Evolutionary conservation across 35 echinoderm and acorn worm genomes (phyloP).

Genomic region (Anneissia japonica): DNA sequence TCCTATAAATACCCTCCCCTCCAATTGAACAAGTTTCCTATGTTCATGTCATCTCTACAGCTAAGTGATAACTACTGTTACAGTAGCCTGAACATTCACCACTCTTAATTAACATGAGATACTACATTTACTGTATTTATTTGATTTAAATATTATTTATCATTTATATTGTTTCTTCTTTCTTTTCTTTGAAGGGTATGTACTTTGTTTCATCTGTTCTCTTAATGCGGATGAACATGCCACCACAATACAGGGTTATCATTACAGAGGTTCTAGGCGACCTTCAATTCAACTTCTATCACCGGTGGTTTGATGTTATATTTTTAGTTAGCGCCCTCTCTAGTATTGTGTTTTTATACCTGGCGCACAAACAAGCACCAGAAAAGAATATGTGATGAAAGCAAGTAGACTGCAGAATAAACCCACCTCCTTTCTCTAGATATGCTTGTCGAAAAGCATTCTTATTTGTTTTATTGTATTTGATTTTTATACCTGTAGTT

Average conservation of each 20-base stretch:
- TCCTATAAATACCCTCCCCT: too few species aligned
- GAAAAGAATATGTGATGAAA: constrained; percentile 71
- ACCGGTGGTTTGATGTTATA: constrained; percentile 98
- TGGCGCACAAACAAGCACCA: constrained; percentile 91
- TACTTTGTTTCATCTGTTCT: constrained; percentile 93
- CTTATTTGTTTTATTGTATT: too few species aligned
- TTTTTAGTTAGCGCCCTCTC: constrained; percentile 93
- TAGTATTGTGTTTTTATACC: constrained; percentile 86
- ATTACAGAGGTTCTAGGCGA: constrained; percentile 95
- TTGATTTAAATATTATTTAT: background rate
- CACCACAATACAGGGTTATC: constrained; percentile 78
- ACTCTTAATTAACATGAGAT: too few species aligned
- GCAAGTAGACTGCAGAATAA: too few species aligned
- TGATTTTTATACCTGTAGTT: too few species aligned
- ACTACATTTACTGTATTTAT: too few species aligned
- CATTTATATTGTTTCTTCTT: background rate
- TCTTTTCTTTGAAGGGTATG: constrained; percentile 64
- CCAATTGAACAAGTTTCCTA: too few species aligned
- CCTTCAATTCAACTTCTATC: constrained; percentile 99
- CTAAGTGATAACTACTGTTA: too few species aligned
- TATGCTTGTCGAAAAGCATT: too few species aligned
- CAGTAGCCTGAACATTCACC: too few species aligned
- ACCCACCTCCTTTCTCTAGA: too few species aligned
- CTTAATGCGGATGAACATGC: constrained; percentile 97
- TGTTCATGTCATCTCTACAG: too few species aligned